phyloP scores from a whole-genome alignment of 2,113 vertebrate species.

The Tragelaphus buxtoni region DNA sequence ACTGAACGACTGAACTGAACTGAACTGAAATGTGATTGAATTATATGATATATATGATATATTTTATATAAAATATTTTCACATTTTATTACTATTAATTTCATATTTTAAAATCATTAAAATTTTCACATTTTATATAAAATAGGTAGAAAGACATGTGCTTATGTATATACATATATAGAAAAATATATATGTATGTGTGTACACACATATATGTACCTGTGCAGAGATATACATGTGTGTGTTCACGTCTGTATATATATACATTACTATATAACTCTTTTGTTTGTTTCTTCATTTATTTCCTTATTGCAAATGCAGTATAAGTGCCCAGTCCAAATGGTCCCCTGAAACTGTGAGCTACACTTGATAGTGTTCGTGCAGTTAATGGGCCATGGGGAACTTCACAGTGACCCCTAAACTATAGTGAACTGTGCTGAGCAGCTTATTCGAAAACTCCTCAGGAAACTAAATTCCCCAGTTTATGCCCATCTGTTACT shows the following conservation, averaged over 20 bases:
- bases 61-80: neutral
- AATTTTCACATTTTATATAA: neutral
- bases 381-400: accelerated
- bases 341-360: neutral
- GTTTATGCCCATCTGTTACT: neutral
- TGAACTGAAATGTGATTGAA: neutral
- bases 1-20: too few relatives aligned
- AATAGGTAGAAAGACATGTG: neutral
- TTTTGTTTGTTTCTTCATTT: neutral
- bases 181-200: neutral
- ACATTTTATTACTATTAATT: neutral
- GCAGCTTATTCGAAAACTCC: neutral
- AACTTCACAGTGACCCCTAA: neutral
- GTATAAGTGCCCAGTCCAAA: neutral
- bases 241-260: neutral
- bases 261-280: neutral
- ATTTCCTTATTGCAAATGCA: neutral
- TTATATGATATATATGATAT: neutral
- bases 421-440: neutral
- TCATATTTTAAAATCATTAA: neutral
- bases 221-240: neutral
- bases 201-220: neutral
- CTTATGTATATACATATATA: neutral
- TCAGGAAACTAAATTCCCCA: neutral
- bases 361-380: neutral